phyloP scores from a whole-genome alignment of 2,888 invertebrate species.

The Neuroscelio doddi region DNA sequence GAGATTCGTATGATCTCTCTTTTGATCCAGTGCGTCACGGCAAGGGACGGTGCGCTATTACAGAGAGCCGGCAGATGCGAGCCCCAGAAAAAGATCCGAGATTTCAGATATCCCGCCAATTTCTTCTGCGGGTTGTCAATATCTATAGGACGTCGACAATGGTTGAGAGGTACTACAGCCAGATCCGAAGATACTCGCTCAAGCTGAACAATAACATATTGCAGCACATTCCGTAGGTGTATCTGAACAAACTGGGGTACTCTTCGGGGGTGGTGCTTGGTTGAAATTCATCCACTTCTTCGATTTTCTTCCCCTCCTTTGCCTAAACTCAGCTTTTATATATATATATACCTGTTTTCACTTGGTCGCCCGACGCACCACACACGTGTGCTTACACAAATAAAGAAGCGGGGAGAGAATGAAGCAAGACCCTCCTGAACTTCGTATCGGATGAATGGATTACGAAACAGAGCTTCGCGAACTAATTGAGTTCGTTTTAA shows the following conservation, averaged over 20 bases:
- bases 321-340: background rate
- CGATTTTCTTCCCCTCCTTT: background rate
- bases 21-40: conserved; percentile 20
- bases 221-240: conserved; percentile 55
- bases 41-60: conserved; percentile 16
- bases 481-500: conserved; percentile 41
- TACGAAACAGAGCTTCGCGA: conserved; percentile 30
- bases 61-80: conserved; percentile 39
- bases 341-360: conserved; percentile 1
- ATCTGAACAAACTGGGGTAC: conserved; percentile 37
- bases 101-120: conserved; percentile 65
- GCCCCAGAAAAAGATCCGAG: conserved; percentile 36
- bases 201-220: conserved; percentile 65
- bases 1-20: conserved; percentile 12
- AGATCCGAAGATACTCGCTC: conserved; percentile 59
- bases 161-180: too few species aligned
- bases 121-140: conserved; percentile 66
- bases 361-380: background rate
- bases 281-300: conserved; percentile 6
- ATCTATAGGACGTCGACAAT: conserved; percentile 63
- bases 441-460: conserved; percentile 40
- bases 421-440: conserved; percentile 23
- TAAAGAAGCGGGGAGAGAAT: conserved; percentile 1
- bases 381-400: background rate
- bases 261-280: conserved; percentile 6